A percentile compares a stretch with the other conserved stretches of the same genome.
phyloP scores from a whole-genome alignment of 2,797 vertebrate genomes.

The Clarias pachynema region DNA sequence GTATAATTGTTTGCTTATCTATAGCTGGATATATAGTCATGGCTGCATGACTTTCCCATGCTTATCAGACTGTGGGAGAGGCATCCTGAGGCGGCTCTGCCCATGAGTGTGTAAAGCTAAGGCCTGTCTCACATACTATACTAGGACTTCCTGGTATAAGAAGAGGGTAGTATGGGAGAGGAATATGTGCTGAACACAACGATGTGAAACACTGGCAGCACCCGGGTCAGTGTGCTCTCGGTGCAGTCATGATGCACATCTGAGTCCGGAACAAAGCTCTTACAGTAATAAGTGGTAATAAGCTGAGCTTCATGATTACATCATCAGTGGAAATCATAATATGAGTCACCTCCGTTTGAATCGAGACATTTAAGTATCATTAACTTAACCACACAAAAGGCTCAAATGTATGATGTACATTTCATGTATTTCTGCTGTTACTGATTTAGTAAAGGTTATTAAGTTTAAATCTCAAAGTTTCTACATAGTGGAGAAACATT shows the following conservation, averaged over 20 bases:
- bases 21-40: conserved; percentile 6
- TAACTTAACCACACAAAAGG: neutral
- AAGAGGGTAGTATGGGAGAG: neutral
- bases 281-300: conserved; percentile 23
- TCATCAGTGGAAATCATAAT: conserved; percentile 19
- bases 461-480: neutral
- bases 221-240: conserved; percentile 15
- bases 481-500: neutral
- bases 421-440: neutral
- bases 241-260: conserved; percentile 12
- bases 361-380: neutral
- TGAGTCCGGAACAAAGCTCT: conserved; percentile 28
- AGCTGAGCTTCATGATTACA: neutral
- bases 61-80: conserved; percentile 37
- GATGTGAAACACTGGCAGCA: conserved; percentile 45
- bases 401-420: neutral
- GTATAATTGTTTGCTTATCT: conserved; percentile 22
- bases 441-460: neutral
- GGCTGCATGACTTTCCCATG: conserved; percentile 26
- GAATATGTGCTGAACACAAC: conserved; percentile 40
- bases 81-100: conserved; percentile 25
- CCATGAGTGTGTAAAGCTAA: conserved; percentile 18
- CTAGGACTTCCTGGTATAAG: conserved; percentile 43
- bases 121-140: conserved; percentile 38
- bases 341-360: conserved; percentile 21